Evolutionary conservation across 2,113 vertebrate genomes (phyloP).

Genomic region (Plestiodon gilberti): DNA sequence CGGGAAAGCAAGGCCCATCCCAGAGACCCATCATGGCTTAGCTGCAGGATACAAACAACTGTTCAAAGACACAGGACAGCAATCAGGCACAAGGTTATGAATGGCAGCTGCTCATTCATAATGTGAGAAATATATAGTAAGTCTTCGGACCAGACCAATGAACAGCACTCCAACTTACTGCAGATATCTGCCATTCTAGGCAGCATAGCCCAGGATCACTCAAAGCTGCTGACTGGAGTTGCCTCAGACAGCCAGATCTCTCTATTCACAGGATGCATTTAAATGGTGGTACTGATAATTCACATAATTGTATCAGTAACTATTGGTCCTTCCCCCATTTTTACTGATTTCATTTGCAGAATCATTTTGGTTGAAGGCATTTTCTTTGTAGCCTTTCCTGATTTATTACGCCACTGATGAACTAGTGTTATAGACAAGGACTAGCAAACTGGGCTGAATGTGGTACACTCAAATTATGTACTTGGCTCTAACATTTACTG

Average conservation of each 20-base stretch:
- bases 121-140: neutral
- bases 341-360: neutral
- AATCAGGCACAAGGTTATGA: neutral
- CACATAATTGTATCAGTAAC: neutral
- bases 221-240: neutral
- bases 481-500: neutral
- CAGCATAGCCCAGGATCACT: neutral
- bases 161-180: neutral
- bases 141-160: no score
- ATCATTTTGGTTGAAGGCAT: neutral
- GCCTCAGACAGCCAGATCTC: neutral
- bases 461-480: neutral
- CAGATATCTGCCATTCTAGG: neutral
- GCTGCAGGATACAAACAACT: neutral
- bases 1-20: neutral
- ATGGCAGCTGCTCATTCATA: neutral
- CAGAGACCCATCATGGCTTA: neutral
- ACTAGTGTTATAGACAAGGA: neutral
- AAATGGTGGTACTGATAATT: neutral
- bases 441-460: neutral
- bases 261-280: neutral
- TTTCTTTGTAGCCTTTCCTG: fast-evolving
- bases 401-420: neutral
- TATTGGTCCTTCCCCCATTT: neutral
- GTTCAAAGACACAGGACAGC: neutral